Conservation (phyloP, 2,888 invertebrate species). For the Kryphioiulus occultus region DNA sequence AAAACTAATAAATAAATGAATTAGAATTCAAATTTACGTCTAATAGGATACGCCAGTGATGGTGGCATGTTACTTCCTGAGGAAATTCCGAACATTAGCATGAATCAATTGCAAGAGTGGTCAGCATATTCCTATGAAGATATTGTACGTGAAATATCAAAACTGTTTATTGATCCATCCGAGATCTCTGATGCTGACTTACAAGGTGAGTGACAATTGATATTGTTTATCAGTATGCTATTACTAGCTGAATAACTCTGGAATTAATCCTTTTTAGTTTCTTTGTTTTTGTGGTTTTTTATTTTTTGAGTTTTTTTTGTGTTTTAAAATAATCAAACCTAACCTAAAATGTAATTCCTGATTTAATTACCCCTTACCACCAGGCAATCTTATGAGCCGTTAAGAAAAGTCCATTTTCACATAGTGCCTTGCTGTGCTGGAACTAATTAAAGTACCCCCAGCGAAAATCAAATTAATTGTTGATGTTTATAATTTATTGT, state of each 20-base stretch:
- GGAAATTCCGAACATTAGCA: conserved; percentile 58
- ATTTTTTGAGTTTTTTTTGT: no score
- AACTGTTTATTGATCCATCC: conserved; percentile 61
- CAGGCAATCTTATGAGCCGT: no score
- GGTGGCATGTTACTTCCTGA: conserved; percentile 64
- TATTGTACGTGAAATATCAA: conserved; percentile 61
- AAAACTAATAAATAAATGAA: no score
- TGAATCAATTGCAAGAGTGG: conserved; percentile 60
- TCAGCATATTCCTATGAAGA: conserved; percentile 60
- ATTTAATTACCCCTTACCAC: no score
- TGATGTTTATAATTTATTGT: not conserved
- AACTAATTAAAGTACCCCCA: no score
- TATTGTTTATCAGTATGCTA: not conserved
- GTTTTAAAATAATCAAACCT: no score
- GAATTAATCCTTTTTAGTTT: not conserved
- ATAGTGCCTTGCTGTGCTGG: no score
- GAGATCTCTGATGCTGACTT: conserved; percentile 62
- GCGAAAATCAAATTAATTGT: no score
- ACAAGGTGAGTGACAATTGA: conserved; percentile 56
- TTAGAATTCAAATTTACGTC: not conserved
- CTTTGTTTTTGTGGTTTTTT: no score
- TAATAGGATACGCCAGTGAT: conserved; percentile 62
- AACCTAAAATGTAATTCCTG: no score
- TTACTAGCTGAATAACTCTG: conserved; percentile 36
- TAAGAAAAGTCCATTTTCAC: no score